These are phyloP conservation scores for Streptopelia turtur DNA, from an alignment of 2,797 vertebrate species.

Conservation along the genomic window DNA sequence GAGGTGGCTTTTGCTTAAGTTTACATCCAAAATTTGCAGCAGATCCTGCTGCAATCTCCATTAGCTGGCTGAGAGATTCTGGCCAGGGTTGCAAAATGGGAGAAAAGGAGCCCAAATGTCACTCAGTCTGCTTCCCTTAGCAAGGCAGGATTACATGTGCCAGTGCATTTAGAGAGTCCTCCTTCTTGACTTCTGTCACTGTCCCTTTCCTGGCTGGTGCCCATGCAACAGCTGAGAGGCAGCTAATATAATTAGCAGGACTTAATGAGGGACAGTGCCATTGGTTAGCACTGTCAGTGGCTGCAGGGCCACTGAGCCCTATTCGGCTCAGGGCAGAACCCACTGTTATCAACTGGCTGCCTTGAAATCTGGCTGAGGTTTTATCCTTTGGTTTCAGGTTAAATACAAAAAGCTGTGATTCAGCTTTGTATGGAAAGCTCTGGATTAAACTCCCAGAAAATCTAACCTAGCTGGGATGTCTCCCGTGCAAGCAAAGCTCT, in stretches of 20 bases:
- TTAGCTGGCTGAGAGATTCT: not conserved
- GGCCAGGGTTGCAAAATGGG: not conserved
- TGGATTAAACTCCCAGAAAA: not conserved
- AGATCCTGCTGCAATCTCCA: not conserved
- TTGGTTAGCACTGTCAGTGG: not conserved
- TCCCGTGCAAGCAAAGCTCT: not conserved
- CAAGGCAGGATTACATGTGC: not conserved
- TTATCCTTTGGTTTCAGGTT: constrained; percentile 6
- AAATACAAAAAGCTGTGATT: not conserved
- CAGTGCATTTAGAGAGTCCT: not conserved
- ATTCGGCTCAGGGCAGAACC: not conserved
- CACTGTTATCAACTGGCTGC: not conserved
- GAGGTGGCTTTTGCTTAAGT: not conserved
- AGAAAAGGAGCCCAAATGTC: not conserved
- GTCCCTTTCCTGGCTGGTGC: constrained; percentile 11
- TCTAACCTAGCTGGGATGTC: not conserved
- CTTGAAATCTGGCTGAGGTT: not conserved
- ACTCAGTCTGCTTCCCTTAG: not conserved
- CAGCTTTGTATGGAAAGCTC: not conserved
- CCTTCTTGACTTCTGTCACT: not conserved
- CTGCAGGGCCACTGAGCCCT: not conserved
- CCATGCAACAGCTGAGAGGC: constrained; percentile 1
- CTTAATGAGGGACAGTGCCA: not conserved
- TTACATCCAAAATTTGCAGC: not conserved
- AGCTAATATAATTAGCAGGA: constrained; percentile 37